Evolutionary conservation across 2,797 vertebrate genomes (phyloP).

Genomic region (Crossoptilon crossoptilon): DNA sequence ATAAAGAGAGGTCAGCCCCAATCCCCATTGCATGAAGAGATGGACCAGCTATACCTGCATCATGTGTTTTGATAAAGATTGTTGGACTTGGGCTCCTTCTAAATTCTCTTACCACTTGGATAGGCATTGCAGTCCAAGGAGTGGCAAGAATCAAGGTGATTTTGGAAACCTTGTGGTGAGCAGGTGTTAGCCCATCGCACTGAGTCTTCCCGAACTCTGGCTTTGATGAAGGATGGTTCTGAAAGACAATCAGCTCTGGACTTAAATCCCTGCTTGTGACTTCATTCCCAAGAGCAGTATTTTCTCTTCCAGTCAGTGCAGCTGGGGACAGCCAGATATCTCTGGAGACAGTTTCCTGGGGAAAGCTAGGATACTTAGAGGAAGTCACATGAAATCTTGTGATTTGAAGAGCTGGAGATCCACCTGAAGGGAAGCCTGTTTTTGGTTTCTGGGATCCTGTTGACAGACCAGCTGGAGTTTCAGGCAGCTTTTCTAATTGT

Average conservation of each 20-base stretch:
- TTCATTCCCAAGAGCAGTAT: slow-evolving; percentile 4
- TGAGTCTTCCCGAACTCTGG: slow-evolving; percentile 43
- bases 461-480: not conserved
- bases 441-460: slow-evolving; percentile 41
- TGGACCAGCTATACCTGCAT: not conserved
- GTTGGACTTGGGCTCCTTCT: slow-evolving; percentile 58
- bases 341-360: slow-evolving; percentile 64
- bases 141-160: slow-evolving; percentile 76
- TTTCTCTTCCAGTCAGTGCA: slow-evolving; percentile 55
- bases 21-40: slow-evolving; percentile 33
- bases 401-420: slow-evolving; percentile 68
- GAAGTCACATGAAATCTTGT: slow-evolving; percentile 75
- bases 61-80: slow-evolving; percentile 51
- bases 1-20: slow-evolving; percentile 54
- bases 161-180: slow-evolving; percentile 75
- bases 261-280: not conserved
- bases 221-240: slow-evolving; percentile 53
- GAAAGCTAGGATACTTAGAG: slow-evolving; percentile 30
- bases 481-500: slow-evolving; percentile 40
- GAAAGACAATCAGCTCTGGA: slow-evolving; percentile 68
- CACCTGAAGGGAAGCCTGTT: slow-evolving; percentile 50
- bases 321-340: slow-evolving; percentile 65
- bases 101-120: slow-evolving; percentile 76
- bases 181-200: slow-evolving; percentile 47
- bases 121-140: slow-evolving; percentile 74